Conservation (phyloP, 2,888 invertebrate genomes). For the Diarsia dahlii region DNA sequence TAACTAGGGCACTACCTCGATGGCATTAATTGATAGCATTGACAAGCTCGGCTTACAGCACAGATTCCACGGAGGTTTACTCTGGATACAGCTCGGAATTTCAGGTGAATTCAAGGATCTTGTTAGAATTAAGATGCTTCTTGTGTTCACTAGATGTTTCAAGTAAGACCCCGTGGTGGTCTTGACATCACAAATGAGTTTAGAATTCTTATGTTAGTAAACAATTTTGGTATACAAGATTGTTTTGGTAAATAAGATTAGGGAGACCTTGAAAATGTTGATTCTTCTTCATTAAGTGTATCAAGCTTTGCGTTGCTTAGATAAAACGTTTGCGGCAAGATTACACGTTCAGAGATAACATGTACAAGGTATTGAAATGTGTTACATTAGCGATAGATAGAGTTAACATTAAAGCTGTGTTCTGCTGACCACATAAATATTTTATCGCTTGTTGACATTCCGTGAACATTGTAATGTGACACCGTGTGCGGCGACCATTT, state of each 20-base stretch:
- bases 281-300: constrained; percentile 42
- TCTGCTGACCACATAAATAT: constrained; percentile 77
- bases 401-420: constrained; percentile 59
- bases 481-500: constrained; percentile 78
- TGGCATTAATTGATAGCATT: constrained; percentile 86
- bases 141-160: constrained; percentile 43
- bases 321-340: constrained; percentile 34
- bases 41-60: constrained; percentile 76
- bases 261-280: constrained; percentile 45
- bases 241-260: constrained; percentile 46
- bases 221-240: constrained; percentile 35
- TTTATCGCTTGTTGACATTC: constrained; percentile 81
- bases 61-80: constrained; percentile 71
- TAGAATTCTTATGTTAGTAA: constrained; percentile 40
- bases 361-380: constrained; percentile 35
- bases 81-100: constrained; percentile 62
- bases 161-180: constrained; percentile 20
- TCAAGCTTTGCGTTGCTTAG: constrained; percentile 34
- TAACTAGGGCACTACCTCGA: constrained; percentile 83
- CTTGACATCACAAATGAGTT: constrained; percentile 35
- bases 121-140: constrained; percentile 52
- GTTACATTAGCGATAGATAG: constrained; percentile 46
- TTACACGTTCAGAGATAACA: constrained; percentile 37
- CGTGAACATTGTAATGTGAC: constrained; percentile 81
- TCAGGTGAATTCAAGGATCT: constrained; percentile 65